phyloP scores from a whole-genome alignment of 2,888 invertebrate genomes.

The Eupithecia pulchellata region DNA sequence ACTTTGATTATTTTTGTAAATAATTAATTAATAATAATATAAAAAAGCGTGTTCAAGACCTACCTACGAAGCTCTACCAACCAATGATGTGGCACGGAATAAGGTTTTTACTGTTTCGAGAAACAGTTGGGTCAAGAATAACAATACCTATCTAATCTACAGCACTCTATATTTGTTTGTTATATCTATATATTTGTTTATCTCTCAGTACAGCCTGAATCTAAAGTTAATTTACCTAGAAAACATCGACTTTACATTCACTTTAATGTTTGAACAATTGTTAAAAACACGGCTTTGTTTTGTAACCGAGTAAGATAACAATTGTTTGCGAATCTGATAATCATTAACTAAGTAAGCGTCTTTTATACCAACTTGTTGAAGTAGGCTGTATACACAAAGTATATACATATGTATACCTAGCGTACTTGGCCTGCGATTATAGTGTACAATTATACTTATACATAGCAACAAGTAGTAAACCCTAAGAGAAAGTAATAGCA shows the following conservation, averaged over 20 bases:
- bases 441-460: not conserved
- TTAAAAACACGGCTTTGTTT: slow-evolving; percentile 13
- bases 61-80: not conserved
- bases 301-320: not conserved
- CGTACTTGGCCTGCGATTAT: not conserved
- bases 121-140: too few relatives aligned
- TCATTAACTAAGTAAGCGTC: slow-evolving; percentile 6
- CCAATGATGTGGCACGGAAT: not conserved
- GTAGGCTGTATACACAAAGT: not conserved
- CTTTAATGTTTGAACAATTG: not conserved
- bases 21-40: too few relatives aligned
- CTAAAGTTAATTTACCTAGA: not conserved
- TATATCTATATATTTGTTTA: not conserved
- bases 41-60: too few relatives aligned
- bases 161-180: too few relatives aligned
- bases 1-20: too few relatives aligned
- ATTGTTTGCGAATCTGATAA: slow-evolving; percentile 2
- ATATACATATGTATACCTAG: too few relatives aligned
- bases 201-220: not conserved
- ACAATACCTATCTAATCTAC: too few relatives aligned
- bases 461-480: slow-evolving; percentile 37
- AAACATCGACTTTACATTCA: not conserved
- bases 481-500: slow-evolving; percentile 44
- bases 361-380: not conserved
- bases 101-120: too few relatives aligned